Percentiles rank a stretch among this genome's conserved stretches.
Evolutionary conservation across 2,113 vertebrate genomes (phyloP).

Genomic region (Tetraodon nigroviridis): DNA sequence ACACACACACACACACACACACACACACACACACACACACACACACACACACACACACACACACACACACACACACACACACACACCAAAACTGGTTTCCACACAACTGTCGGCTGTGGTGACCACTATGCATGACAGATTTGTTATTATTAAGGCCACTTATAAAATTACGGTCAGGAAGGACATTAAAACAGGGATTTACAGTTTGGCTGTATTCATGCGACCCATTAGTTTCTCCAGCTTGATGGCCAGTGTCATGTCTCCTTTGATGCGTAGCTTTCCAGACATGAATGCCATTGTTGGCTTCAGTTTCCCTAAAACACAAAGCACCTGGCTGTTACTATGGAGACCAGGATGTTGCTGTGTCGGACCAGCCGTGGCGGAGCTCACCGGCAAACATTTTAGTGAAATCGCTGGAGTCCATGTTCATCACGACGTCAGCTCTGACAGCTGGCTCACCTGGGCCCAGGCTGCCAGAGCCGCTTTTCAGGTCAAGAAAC

Average conservation of each 20-base stretch:
- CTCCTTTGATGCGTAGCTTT: conserved; percentile 80
- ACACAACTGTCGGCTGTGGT: too few species aligned
- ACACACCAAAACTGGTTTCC: too few species aligned
- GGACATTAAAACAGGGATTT: neutral
- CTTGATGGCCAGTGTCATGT: conserved; percentile 78
- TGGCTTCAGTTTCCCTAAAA: conserved; percentile 84
- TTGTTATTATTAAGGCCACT: conserved; percentile 30
- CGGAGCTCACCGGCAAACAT: conserved; percentile 86
- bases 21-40: too few species aligned
- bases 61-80: too few species aligned
- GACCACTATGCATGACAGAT: too few species aligned
- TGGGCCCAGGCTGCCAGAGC: conserved; percentile 71
- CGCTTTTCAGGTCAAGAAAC: conserved; percentile 89
- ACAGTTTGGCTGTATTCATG: conserved; percentile 65
- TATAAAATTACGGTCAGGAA: neutral
- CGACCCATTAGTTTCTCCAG: conserved; percentile 81
- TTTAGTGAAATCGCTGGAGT: conserved; percentile 83
- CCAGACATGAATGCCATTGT: conserved; percentile 85
- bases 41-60: too few species aligned
- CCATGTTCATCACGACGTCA: conserved; percentile 89
- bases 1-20: too few species aligned
- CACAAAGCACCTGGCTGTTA: neutral
- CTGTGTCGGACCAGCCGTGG: neutral
- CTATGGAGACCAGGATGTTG: neutral
- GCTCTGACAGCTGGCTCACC: conserved; percentile 76